Evolutionary conservation across 2,113 vertebrate genomes (phyloP).

Genomic region (Athene noctua): DNA sequence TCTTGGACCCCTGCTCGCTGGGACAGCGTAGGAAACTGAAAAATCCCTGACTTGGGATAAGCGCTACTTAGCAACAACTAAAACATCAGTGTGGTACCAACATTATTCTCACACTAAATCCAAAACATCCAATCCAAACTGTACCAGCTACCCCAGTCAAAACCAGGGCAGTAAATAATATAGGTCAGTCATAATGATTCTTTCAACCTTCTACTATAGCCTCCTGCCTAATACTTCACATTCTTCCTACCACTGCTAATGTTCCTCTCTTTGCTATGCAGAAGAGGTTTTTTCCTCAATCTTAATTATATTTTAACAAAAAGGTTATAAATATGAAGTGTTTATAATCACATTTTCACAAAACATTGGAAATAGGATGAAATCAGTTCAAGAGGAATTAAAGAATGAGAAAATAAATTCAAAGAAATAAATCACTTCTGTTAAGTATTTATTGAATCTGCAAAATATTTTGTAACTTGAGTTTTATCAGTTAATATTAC

Average conservation of each 20-base stretch:
- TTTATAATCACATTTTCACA: background rate
- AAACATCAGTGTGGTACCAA: too few relatives aligned
- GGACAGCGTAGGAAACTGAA: too few relatives aligned
- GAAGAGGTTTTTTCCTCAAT: background rate
- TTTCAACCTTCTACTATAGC: background rate
- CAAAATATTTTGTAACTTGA: background rate
- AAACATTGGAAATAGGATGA: background rate
- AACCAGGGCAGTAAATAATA: background rate
- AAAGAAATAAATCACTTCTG: background rate
- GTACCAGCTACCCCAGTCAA: too few relatives aligned
- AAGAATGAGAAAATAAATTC: background rate
- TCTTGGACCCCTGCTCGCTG: too few relatives aligned
- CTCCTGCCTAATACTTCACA: background rate
- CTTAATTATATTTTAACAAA: background rate
- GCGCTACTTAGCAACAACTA: too few relatives aligned
- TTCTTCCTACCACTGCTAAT: background rate
- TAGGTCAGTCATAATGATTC: background rate
- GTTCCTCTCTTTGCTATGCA: background rate
- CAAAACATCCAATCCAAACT: too few relatives aligned
- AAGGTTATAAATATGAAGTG: background rate
- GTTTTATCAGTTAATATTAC: background rate
- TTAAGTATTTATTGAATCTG: background rate
- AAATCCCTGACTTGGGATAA: too few relatives aligned
- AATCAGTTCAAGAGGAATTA: background rate
- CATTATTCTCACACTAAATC: too few relatives aligned